Percentiles rank a stretch among this genome's conserved stretches.
These are phyloP conservation scores for Sturnira hondurensis DNA, from an alignment of 2,113 vertebrate species.

Conservation along the genomic window DNA sequence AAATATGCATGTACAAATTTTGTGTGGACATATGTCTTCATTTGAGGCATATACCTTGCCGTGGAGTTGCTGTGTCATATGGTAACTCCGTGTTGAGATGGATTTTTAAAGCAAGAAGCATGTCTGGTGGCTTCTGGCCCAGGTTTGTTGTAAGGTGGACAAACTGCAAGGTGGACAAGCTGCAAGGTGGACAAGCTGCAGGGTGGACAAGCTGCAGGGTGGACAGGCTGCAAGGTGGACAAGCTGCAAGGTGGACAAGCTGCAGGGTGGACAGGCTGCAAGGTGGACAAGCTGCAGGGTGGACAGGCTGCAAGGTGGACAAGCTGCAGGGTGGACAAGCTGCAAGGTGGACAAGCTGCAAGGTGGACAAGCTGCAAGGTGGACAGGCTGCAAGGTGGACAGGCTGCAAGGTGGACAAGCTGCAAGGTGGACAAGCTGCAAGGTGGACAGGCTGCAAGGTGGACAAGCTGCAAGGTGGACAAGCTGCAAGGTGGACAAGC, in stretches of 20 bases:
- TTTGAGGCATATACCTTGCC: not conserved
- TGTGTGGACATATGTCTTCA: not conserved
- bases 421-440: too few species aligned
- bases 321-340: too few species aligned
- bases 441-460: not conserved
- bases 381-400: not conserved
- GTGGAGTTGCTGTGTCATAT: not conserved
- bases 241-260: too few species aligned
- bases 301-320: too few species aligned
- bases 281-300: too few species aligned
- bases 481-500: too few species aligned
- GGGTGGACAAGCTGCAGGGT: too few species aligned
- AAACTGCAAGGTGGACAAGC: not conserved
- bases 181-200: not conserved
- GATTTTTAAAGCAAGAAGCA: conserved; percentile 6
- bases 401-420: too few species aligned
- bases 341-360: not conserved
- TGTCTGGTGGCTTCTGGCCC: not conserved
- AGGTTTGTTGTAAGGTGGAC: not conserved
- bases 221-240: too few species aligned
- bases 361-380: not conserved
- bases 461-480: not conserved
- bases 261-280: too few species aligned
- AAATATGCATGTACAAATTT: not conserved
- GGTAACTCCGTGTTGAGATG: not conserved